Base-by-base conservation (phyloP, 2,797 vertebrate species). In the Parotocinclus haroldoi region DNA sequence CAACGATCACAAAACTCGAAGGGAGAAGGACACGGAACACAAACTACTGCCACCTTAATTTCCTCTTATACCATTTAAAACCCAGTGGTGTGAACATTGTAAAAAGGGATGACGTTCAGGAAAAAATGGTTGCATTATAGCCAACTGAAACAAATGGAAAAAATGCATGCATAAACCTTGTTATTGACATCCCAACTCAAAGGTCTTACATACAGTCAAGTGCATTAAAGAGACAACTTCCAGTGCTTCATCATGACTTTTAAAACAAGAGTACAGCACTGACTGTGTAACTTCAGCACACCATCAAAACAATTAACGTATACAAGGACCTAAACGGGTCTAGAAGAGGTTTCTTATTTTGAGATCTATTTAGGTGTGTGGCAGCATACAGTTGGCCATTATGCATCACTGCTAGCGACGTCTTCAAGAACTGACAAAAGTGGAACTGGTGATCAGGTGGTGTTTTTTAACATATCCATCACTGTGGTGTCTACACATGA, bases 1-100 rank as follows among this genome's bases (percentile, higher is more conserved):
- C 55, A 73, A 75, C 40, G 49, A 50, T 63, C 58, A 50, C 66
- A 71, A 75, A 54, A 18, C 36, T 58, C 49, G 18, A 10, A 60
- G 9, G 38, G 53, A 58, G 63, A 27, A 40, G 64, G 36, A 27
- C 53, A 55, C 52, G 39, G 42, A 72, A 46, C 40, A 50, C 14
- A 53, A 63, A 58, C 48, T 36, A 62, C n/a, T 42, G 51, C 54
- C 12, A 61, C 54, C 50, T 50, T 61, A 40, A 19, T 14, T 51
- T 56, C 14, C 62, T 62, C 27, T 59, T 44, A 67, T 39, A 27
- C 40, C 36, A 46, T 49, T 48, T 62, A 40, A 40, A 54, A 59
- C 16, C n/a, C 50, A 44, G n/a, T 36, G n/a, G 10, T 17, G 17
- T 60, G 58, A 45, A 59, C 62, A 48, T n/a, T 52, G 57, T 63